Evolutionary conservation across 2,113 vertebrate species (phyloP), one percentile per base, ranked within the genome.

Genomic region (Tringa solitaria): DNA sequence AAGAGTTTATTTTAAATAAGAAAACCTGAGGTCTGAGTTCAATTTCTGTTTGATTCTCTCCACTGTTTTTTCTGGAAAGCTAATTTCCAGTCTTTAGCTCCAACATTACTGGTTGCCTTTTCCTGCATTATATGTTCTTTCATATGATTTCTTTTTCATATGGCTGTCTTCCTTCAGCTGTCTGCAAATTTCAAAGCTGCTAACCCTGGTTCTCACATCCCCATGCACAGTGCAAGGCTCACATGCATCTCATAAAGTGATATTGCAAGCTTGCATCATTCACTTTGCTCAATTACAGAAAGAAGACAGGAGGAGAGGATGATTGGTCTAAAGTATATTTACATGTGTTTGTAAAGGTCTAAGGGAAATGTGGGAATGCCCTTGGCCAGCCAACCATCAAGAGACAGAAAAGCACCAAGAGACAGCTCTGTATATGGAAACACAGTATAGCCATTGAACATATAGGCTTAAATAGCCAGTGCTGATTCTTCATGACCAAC

Each of bases 41-140:
- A 78, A 81, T 63, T 85, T 90, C 53, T 67, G 1, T 50, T 83
- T 65, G 32, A 82, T 65, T 63, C n/a, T 77, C 68, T 67, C 69
- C 46, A 74, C 43, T 84, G 54, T 48, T 94, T 88, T 91, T 80
- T 77, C 84, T 93, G 85, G 60, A 90, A 95, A 84, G 60, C 19
- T 69, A 8, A 60, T 88, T 96, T 88, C 51, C 73, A 75, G 72
- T 86, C 43, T 60, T 84, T 43, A 84, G 46, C 13, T 92, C 83
- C 41, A 84, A 41, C 26, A 54, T 28, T 27, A 67, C 43, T 45
- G 30, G 33, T 67, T 88, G 68, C 19, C 30, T 84, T 90, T 92
- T 84, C 84, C 72, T 75, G 35, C 33, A 51, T 53, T 87, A 48
- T 35, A 35, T 54, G 14, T 8, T 56, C 53, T 79, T 90, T 78